phyloP scores from a whole-genome alignment of 1,140 invertebrate genomes.

The Drosophila ananassae region DNA sequence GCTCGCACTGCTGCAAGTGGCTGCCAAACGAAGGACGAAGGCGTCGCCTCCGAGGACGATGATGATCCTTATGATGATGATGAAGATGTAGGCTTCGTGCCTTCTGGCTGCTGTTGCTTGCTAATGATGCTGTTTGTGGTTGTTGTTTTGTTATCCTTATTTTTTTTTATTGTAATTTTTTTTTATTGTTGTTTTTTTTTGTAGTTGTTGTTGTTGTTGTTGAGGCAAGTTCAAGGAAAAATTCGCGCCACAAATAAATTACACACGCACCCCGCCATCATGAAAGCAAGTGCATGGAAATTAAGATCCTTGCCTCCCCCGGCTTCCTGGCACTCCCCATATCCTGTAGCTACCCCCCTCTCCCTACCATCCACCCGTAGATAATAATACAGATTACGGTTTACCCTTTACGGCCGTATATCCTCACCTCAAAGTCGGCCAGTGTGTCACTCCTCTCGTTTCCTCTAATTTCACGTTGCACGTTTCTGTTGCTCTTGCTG shows the following conservation, averaged over 20 bases:
- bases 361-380: too few relatives aligned
- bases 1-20: constrained; percentile 13
- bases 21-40: constrained; percentile 17
- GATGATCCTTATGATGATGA: constrained; percentile 4
- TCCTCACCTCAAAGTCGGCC: constrained; percentile 39
- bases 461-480: background rate
- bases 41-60: background rate
- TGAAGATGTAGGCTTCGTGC: constrained; percentile 12
- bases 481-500: background rate
- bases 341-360: background rate
- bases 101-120: constrained; percentile 4
- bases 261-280: constrained; percentile 51
- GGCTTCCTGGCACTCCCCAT: constrained; percentile 17
- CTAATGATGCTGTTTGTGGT: constrained; percentile 1
- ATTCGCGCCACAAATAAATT: constrained; percentile 59
- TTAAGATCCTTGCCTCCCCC: constrained; percentile 39
- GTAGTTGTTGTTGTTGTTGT: background rate
- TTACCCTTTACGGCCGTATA: background rate
- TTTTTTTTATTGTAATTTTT: background rate
- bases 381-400: background rate
- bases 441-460: constrained; percentile 35
- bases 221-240: constrained; percentile 64
- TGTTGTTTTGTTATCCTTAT: background rate
- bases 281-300: constrained; percentile 52
- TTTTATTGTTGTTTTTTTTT: background rate